Percentiles rank a stretch among this genome's conserved stretches.
phyloP scores from a whole-genome alignment of 2,113 vertebrate species.

The Oreotrochilus melanogaster region DNA sequence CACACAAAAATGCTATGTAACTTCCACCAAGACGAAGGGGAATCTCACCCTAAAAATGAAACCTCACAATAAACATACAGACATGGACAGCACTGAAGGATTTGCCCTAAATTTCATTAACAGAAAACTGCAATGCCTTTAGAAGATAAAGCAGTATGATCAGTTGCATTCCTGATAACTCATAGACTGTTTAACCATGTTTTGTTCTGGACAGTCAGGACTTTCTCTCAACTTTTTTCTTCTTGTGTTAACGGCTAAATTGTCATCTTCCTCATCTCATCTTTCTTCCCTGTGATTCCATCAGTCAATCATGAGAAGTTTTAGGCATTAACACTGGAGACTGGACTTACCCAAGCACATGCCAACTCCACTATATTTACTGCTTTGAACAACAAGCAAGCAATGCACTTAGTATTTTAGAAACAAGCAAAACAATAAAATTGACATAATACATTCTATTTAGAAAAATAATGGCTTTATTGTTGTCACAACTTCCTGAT shows the following conservation, averaged over 20 bases:
- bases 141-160: background rate
- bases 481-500: background rate
- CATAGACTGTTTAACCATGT: background rate
- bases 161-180: background rate
- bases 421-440: background rate
- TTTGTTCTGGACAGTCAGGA: background rate
- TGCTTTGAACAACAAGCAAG: slow-evolving; percentile 18
- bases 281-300: background rate
- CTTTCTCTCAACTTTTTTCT: background rate
- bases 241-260: background rate
- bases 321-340: background rate
- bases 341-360: background rate
- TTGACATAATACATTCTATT: background rate
- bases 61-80: background rate
- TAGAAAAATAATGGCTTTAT: slow-evolving; percentile 55
- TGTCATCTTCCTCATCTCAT: background rate
- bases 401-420: background rate
- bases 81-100: background rate
- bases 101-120: background rate
- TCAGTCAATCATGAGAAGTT: background rate
- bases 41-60: background rate
- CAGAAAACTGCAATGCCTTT: background rate
- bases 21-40: background rate
- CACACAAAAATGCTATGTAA: background rate
- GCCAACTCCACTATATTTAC: background rate